These are phyloP conservation scores for Meteorus colon DNA, from an alignment of 2,888 invertebrate species.

Conservation along the genomic window DNA sequence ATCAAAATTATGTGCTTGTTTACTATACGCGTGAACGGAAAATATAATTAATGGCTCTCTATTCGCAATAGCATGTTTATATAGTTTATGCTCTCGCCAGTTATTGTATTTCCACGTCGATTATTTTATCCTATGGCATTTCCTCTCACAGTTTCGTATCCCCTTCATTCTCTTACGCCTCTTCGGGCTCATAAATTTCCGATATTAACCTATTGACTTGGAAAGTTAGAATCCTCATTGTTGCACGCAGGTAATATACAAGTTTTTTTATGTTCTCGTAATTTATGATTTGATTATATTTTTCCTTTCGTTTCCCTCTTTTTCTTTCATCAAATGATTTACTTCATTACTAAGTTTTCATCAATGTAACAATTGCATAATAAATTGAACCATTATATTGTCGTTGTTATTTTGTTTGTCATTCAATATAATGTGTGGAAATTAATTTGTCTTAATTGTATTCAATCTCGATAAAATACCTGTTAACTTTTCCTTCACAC, in stretches of 20 bases:
- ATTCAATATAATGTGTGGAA: no score
- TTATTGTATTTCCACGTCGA: constrained; percentile 33
- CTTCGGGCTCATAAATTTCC: constrained; percentile 26
- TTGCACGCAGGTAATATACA: neutral
- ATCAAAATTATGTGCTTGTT: neutral
- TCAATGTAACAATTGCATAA: no score
- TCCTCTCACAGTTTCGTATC: neutral
- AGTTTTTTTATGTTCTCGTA: constrained; percentile 1
- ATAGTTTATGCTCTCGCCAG: constrained; percentile 4
- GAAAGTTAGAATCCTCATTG: constrained; percentile 26
- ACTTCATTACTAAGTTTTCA: neutral
- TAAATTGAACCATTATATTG: no score
- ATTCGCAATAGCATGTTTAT: constrained; percentile 16
- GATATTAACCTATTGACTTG: constrained; percentile 31
- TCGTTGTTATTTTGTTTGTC: no score
- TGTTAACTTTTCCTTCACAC: no score
- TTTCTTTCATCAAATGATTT: neutral
- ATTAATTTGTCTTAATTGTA: no score
- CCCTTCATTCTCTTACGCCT: neutral
- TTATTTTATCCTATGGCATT: constrained; percentile 29
- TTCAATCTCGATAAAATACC: no score
- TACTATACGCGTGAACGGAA: constrained; percentile 19
- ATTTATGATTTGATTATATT: neutral
- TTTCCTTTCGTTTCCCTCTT: neutral
- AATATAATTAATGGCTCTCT: constrained; percentile 35